Base-by-base conservation (phyloP, 2,113 vertebrate genomes). In the Circaetus cinerascens region DNA sequence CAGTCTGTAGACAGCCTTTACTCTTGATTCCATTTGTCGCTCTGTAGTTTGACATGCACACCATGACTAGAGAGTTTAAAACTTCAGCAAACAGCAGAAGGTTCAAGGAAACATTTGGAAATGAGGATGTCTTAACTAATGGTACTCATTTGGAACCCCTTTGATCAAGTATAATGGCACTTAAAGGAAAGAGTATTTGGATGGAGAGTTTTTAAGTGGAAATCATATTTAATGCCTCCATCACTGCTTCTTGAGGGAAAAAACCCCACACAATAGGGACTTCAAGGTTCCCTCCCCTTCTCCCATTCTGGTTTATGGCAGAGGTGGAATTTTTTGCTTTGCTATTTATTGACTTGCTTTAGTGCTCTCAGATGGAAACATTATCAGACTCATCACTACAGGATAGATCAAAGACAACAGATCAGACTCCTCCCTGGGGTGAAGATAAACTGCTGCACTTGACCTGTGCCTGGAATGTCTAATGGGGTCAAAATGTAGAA, bases 391-490 rank as follows among this genome's bases (percentile, higher is more conserved):
- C 89, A 95, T 95, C 95, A 91, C 69, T 40, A 53, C 5, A 15
- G 86, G 53, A 21, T 1, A 88, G 80, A 97, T 95, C 97, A 97
- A 93, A 97, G 93, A 11, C 69, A 87, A 76, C 76, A 95, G 80
- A 92, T 85, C 93, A 69, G 80, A 90, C 91, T 95, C 94, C 95
- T 95, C 95, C 88, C 53, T 11, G 10, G 40, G 23, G 80, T 59
- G 80, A 77, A 89, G 93, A 95, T 95, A 84, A 97, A 95, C 80
- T 57, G 80, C 81, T 95, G 93, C 93, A 95, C 96, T 97, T 97
- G 95, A 95, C 95, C 96, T 53, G 62, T 0, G 22, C 93, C 92
- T 95, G 95, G 91, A 95, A 94, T 95, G 94, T 82, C 74, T 94
- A 83, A 93, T 53, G 77, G 91, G 95, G 86, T 96, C 86, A 95